These are phyloP conservation scores for Branchellion lobata DNA, from an alignment of 2,888 invertebrate species.

Conservation along the genomic window DNA sequence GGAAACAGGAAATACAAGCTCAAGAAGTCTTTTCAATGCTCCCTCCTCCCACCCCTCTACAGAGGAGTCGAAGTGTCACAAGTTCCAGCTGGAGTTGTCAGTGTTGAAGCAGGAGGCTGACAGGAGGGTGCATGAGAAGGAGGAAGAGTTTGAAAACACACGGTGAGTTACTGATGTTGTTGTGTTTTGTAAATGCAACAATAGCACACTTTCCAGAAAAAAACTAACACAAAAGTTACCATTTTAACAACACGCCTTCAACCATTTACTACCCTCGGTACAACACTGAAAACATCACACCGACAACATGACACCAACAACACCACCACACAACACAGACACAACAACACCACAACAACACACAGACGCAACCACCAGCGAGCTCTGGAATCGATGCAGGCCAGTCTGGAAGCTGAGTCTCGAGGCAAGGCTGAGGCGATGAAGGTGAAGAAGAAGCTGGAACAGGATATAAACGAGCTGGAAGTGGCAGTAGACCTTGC, in stretches of 20 bases:
- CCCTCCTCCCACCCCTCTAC: no score
- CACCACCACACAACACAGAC: no score
- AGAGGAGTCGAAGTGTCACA: constrained; percentile 89
- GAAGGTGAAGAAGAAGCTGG: constrained; percentile 99
- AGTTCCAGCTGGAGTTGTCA: constrained; percentile 94
- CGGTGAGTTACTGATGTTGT: no score
- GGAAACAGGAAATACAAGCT: no score
- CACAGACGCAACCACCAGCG: constrained; percentile 99
- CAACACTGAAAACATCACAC: neutral
- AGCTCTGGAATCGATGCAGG: constrained; percentile 99
- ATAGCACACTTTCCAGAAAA: no score
- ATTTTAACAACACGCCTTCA: no score
- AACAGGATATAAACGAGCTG: constrained; percentile 98
- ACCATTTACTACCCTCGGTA: no score
- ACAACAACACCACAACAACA: no score
- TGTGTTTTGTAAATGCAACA: no score
- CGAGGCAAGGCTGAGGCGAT: constrained; percentile 99
- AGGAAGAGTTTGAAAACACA: constrained; percentile 99
- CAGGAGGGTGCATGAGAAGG: constrained; percentile 98
- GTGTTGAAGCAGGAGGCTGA: constrained; percentile 99
- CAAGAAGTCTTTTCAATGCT: no score
- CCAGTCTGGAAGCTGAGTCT: constrained; percentile 97
- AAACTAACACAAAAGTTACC: no score
- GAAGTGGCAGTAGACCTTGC: constrained; percentile 98
- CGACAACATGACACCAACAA: no score